Conservation (phyloP, 2,113 vertebrate species). For the Picathartes gymnocephalus region DNA sequence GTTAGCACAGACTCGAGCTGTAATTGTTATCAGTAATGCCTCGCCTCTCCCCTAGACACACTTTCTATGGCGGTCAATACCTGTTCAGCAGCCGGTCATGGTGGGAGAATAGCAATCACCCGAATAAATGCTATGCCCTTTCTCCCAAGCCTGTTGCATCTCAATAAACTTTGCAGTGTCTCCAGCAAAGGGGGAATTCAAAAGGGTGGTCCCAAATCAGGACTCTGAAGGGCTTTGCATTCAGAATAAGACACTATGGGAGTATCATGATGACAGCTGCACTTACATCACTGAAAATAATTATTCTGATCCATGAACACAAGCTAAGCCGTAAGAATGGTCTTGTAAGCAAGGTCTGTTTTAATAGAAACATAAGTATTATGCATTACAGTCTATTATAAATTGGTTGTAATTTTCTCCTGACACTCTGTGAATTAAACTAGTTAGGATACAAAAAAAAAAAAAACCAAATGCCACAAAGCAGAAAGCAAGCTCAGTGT, state of each 20-base stretch:
- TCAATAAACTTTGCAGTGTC: conserved; percentile 45
- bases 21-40: not conserved
- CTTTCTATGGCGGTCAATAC: conserved; percentile 31
- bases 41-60: not conserved
- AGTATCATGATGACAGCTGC: conserved; percentile 55
- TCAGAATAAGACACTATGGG: conserved; percentile 54
- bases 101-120: conserved; percentile 21
- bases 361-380: conserved; percentile 74
- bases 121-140: conserved; percentile 40
- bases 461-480: conserved; percentile 76
- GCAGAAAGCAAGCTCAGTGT: conserved; percentile 79
- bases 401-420: conserved; percentile 81
- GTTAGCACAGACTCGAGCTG: not conserved
- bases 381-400: conserved; percentile 70
- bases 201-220: conserved; percentile 46
- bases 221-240: conserved; percentile 41
- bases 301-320: conserved; percentile 61
- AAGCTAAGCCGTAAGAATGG: conserved; percentile 57
- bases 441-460: conserved; percentile 75
- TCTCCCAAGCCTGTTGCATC: conserved; percentile 63
- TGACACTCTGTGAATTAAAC: conserved; percentile 80
- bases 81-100: conserved; percentile 30
- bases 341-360: conserved; percentile 67
- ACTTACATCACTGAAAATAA: conserved; percentile 67
- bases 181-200: conserved; percentile 14